Conservation (phyloP, 2,113 vertebrate species). For the Hydrochoerus hydrochaeris region DNA sequence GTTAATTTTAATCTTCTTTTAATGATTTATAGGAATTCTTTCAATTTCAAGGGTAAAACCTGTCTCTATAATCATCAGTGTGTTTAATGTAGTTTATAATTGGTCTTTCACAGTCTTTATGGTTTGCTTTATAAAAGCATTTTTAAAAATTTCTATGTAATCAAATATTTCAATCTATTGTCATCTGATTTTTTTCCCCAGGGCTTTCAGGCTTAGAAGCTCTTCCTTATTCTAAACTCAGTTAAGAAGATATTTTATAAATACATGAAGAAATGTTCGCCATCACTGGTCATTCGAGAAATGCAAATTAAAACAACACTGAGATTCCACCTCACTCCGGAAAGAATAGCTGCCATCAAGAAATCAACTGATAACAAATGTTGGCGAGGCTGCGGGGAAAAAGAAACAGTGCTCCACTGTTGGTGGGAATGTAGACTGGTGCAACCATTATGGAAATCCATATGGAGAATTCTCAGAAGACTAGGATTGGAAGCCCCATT, state of each 20-base stretch:
- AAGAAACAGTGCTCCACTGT: too few relatives aligned
- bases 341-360: too few relatives aligned
- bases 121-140: background rate
- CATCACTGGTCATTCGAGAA: too few relatives aligned
- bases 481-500: too few relatives aligned
- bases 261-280: too few relatives aligned
- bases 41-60: background rate
- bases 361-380: too few relatives aligned
- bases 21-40: background rate
- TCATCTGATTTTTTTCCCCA: background rate
- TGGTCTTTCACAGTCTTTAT: background rate
- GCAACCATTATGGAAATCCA: too few relatives aligned
- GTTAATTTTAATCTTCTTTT: background rate
- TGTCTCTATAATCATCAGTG: background rate
- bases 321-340: too few relatives aligned
- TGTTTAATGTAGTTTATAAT: background rate
- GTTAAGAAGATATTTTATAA: constrained; percentile 16
- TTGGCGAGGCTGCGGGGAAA: too few relatives aligned
- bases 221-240: constrained; percentile 29
- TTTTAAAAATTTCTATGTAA: background rate
- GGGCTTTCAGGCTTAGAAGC: background rate
- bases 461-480: too few relatives aligned
- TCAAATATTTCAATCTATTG: background rate
- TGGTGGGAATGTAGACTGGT: too few relatives aligned
- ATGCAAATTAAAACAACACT: too few relatives aligned